Evolutionary conservation across 64 coral and sea anemone species (phyloP).

Genomic region (Pocillopora damicornis): DNA sequence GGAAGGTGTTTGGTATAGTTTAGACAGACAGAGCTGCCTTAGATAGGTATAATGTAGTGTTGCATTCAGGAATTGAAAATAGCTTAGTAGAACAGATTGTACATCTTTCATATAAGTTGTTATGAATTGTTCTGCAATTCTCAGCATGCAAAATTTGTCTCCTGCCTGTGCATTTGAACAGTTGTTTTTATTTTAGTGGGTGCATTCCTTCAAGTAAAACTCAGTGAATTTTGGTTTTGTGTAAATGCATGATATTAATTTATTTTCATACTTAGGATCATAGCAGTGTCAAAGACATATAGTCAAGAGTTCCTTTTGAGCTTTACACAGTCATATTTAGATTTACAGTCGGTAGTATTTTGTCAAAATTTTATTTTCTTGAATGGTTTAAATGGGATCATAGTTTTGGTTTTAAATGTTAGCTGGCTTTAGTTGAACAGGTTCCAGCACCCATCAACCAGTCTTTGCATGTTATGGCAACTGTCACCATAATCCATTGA

Average conservation of each 20-base stretch:
- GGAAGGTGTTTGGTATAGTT: not conserved
- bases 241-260: no score
- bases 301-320: no score
- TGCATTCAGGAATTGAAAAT: no score
- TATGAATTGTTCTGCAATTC: not conserved
- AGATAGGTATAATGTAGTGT: no score
- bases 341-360: not conserved
- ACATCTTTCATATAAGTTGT: no score
- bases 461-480: slow-evolving; percentile 7
- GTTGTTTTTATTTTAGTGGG: not conserved
- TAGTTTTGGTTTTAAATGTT: not conserved
- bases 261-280: no score
- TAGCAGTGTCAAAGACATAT: no score
- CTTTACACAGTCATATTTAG: not conserved
- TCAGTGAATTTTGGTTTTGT: no score
- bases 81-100: no score
- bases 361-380: not conserved
- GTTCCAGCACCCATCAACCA: slow-evolving; percentile 10
- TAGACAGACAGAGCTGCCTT: not conserved
- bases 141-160: not conserved
- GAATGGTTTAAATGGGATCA: not conserved
- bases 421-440: slow-evolving; percentile 1
- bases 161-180: not conserved
- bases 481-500: not conserved
- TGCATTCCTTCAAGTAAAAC: no score